phyloP scores from a whole-genome alignment of 2,797 vertebrate genomes.

The Paedocypris micromegethes region DNA sequence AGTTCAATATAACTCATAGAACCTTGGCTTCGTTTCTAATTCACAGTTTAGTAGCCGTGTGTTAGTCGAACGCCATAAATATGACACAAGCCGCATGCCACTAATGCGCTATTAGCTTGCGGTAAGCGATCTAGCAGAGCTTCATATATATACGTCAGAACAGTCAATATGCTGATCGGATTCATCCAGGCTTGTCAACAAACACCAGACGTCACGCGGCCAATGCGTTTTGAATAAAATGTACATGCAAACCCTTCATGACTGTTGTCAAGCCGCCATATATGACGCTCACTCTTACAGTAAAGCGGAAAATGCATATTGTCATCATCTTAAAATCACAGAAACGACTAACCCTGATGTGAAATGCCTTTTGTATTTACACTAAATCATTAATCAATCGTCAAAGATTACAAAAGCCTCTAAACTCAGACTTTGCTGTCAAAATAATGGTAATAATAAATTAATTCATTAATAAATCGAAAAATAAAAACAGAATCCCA shows the following conservation, averaged over 20 bases:
- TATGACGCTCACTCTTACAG: conserved; percentile 49
- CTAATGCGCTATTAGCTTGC: conserved; percentile 1
- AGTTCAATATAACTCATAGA: neutral
- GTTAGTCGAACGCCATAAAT: conserved; percentile 12
- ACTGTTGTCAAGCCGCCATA: conserved; percentile 40
- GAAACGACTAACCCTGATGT: conserved; percentile 42
- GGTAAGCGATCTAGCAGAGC: neutral
- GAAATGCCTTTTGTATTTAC: conserved; percentile 45
- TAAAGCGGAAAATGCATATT: conserved; percentile 52
- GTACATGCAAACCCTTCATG: neutral
- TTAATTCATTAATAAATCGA: conserved; percentile 19
- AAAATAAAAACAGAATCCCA: conserved; percentile 33
- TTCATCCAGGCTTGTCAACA: too few relatives aligned
- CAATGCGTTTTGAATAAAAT: too few relatives aligned
- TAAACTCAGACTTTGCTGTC: neutral
- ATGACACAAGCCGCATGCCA: conserved; percentile 6
- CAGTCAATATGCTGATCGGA: too few relatives aligned
- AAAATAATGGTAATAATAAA: too few relatives aligned
- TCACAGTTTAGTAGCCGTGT: conserved; percentile 38
- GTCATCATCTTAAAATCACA: conserved; percentile 49
- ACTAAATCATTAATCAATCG: conserved; percentile 52
- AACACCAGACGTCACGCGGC: too few relatives aligned
- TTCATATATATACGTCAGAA: too few relatives aligned
- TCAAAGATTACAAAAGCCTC: neutral
- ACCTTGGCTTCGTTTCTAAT: conserved; percentile 11